Evolutionary conservation across 2,888 invertebrate species (phyloP).

Genomic region (Gymnocheta viridis): DNA sequence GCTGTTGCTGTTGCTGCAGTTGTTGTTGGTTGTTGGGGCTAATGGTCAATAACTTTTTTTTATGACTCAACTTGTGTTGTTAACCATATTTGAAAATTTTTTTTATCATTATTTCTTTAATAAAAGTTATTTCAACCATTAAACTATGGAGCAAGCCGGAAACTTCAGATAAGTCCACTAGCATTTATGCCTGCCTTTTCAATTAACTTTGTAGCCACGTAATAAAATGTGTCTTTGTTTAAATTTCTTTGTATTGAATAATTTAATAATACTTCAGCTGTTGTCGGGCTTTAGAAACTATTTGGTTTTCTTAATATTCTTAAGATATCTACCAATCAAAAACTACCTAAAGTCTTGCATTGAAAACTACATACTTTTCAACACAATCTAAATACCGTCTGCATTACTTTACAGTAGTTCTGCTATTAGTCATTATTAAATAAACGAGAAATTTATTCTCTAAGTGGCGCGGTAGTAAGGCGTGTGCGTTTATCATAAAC

Average conservation of each 20-base stretch:
- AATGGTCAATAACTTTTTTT: constrained; percentile 44
- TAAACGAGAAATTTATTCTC: too few relatives aligned
- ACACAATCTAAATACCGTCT: too few relatives aligned
- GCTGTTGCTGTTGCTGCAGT: background rate
- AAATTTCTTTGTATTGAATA: background rate
- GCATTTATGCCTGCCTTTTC: background rate
- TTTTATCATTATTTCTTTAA: background rate
- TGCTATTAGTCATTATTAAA: too few relatives aligned
- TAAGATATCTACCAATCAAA: background rate
- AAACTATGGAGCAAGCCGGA: background rate
- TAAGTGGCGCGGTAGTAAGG: too few relatives aligned
- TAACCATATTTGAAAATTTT: background rate
- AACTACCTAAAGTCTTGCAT: too few relatives aligned
- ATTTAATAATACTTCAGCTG: background rate
- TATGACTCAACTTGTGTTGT: constrained; percentile 58
- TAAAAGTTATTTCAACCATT: background rate
- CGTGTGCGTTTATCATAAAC: too few relatives aligned
- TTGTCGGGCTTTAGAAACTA: background rate
- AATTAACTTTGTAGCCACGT: background rate
- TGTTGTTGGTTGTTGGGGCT: constrained; percentile 2
- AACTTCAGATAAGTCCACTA: background rate
- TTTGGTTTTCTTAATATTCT: background rate
- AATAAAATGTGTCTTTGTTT: background rate
- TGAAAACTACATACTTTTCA: too few relatives aligned
- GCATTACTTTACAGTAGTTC: too few relatives aligned